phyloP scores from a whole-genome alignment of 2,888 invertebrate species.

The Brachyptera putata region DNA sequence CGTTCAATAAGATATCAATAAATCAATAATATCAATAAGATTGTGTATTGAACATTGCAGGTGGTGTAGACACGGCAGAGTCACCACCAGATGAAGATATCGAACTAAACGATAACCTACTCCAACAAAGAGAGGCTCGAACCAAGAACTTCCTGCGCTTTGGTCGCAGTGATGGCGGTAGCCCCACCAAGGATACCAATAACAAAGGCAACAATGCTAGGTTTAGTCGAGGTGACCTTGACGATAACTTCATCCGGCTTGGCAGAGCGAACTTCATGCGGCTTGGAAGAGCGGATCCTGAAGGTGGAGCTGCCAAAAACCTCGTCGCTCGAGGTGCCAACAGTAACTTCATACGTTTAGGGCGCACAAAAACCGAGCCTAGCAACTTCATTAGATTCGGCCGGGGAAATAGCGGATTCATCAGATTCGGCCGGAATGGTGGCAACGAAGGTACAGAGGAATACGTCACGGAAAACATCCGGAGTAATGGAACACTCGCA shows the following conservation, averaged over 20 bases:
- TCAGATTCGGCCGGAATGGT: constrained; percentile 44
- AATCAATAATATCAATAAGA: no score
- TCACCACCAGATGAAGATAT: background rate
- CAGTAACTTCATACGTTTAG: constrained; percentile 49
- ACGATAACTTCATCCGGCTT: constrained; percentile 34
- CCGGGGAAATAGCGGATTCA: constrained; percentile 40
- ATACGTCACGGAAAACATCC: background rate
- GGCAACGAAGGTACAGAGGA: constrained; percentile 13
- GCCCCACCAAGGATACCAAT: background rate
- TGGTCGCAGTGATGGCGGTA: constrained; percentile 27
- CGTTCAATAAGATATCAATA: no score
- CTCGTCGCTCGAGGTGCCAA: no score
- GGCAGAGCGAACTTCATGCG: constrained; percentile 30
- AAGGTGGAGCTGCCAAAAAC: background rate
- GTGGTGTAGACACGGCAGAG: background rate
- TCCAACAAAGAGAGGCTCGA: constrained; percentile 26
- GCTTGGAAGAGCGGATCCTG: constrained; percentile 21
- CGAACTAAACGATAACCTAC: background rate
- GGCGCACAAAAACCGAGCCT: constrained; percentile 38
- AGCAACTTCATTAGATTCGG: constrained; percentile 31
- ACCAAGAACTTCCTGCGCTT: constrained; percentile 35
- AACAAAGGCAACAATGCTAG: constrained; percentile 16
- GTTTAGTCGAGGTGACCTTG: constrained; percentile 9
- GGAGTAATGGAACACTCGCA: constrained; percentile 2
- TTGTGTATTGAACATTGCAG: no score